Evolutionary conservation across 2,797 vertebrate genomes (phyloP), one percentile per base, ranked within the genome.

Genomic region (Micropoecilia bifurca): DNA sequence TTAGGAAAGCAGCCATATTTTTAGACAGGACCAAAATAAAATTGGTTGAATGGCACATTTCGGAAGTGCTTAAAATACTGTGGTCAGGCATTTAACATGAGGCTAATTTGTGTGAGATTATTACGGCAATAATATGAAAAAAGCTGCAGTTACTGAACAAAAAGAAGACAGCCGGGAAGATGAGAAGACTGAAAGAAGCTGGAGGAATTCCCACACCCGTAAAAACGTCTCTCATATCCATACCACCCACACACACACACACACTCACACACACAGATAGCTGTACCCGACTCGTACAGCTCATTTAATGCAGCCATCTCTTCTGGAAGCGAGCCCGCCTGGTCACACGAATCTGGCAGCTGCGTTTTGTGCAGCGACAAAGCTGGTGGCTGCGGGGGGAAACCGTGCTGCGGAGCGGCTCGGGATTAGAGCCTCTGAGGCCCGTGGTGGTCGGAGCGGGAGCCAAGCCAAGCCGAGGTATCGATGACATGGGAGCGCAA

Each of bases 311-410:
- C 83, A 89, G 88, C 83, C 61, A 43, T 85, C 79, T 89, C 87
- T 74, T 85, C 79, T 75, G 83, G 90, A 88, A 89, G 89, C 86
- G 87, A 90, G 75, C 81, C 82, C 80, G 91, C 83, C 90, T 76
- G 90, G 90, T 93, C 92, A 88, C 93, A 95, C 91, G 81, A 91
- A 92, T 93, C 86, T 91, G 93, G 91, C 91, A 92, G 92, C 91
- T 91, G 87, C 80, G 71, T 90, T 92, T 93, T 93, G 91, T 92
- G 91, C 79, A 85, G 78, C 94, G 91, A 93, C 94, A 94, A 92
- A 95, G 95, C 93, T 88, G 92, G 90, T 85, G 83, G 86, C 94
- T 91, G 83, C 87, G 75, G 94, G 95, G 93, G 91, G 92, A 91
- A 92, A 95, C 93, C 89, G 92, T 94, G 93, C 92, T 89, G 91